These are phyloP conservation scores for Ifrita kowaldi DNA, from an alignment of 2,113 vertebrate species.

Conservation along the genomic window DNA sequence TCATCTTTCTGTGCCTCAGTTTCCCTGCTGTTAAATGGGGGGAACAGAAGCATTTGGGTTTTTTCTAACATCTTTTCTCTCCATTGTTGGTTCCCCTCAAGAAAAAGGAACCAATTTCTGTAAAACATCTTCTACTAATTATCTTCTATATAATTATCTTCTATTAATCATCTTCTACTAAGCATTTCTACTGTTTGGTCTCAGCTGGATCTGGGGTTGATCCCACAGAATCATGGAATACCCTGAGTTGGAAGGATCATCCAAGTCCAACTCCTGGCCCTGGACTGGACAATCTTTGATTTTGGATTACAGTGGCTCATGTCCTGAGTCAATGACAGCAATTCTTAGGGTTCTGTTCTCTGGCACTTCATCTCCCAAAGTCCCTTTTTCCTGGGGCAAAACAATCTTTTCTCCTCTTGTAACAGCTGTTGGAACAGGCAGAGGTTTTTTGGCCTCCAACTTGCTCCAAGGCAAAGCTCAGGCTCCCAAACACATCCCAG, in stretches of 20 bases:
- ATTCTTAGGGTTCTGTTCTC: neutral
- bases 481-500: neutral
- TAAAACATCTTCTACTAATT: neutral
- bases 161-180: neutral
- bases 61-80: neutral
- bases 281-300: neutral
- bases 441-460: neutral
- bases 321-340: neutral
- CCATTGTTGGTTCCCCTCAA: neutral
- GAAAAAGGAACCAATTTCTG: neutral
- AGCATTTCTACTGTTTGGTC: neutral
- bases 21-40: neutral
- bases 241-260: neutral
- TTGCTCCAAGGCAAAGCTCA: neutral
- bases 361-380: neutral
- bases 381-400: neutral
- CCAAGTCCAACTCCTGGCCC: neutral
- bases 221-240: neutral
- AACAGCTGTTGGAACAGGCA: neutral
- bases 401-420: neutral
- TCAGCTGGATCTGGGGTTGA: neutral
- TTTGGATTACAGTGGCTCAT: neutral
- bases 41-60: accelerated
- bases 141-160: neutral
- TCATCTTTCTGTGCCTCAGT: neutral